Conservation (phyloP, 2,797 vertebrate genomes). For the Aselliscus stoliczkanus region DNA sequence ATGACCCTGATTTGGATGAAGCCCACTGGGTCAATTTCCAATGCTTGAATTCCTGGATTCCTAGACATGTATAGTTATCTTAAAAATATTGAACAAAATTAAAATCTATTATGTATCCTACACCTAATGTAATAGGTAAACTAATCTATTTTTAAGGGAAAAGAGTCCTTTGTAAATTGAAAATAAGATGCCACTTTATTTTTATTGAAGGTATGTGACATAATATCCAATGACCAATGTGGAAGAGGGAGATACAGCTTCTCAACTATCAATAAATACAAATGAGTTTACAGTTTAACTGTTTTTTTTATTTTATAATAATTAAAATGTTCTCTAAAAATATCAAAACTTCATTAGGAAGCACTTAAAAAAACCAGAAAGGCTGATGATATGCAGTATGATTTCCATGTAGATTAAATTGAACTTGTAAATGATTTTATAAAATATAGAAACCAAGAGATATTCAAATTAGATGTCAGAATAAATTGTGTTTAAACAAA, state of each 20-base stretch:
- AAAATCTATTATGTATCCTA: background rate
- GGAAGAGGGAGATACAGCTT: background rate
- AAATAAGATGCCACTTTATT: background rate
- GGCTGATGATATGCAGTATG: slow-evolving; percentile 16
- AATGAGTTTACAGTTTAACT: background rate
- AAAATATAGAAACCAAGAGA: slow-evolving; percentile 36
- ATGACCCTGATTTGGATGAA: background rate
- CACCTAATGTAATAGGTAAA: background rate
- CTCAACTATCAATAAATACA: background rate
- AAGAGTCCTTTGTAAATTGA: background rate
- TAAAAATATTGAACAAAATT: background rate
- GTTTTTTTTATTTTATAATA: background rate
- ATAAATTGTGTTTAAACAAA: slow-evolving; percentile 38
- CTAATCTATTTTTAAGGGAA: background rate
- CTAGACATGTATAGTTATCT: background rate
- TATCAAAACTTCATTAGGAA: slow-evolving; percentile 38
- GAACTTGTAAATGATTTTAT: slow-evolving; percentile 50
- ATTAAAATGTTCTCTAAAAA: slow-evolving; percentile 45
- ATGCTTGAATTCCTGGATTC: background rate
- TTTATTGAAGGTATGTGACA: background rate
- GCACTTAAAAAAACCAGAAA: slow-evolving; percentile 38
- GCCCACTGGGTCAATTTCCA: background rate
- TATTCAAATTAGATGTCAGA: slow-evolving; percentile 21
- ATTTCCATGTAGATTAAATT: slow-evolving; percentile 61
- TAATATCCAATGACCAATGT: background rate